These are phyloP conservation scores for Cuniculus paca DNA, from an alignment of 2,797 vertebrate genomes.

Conservation along the genomic window DNA sequence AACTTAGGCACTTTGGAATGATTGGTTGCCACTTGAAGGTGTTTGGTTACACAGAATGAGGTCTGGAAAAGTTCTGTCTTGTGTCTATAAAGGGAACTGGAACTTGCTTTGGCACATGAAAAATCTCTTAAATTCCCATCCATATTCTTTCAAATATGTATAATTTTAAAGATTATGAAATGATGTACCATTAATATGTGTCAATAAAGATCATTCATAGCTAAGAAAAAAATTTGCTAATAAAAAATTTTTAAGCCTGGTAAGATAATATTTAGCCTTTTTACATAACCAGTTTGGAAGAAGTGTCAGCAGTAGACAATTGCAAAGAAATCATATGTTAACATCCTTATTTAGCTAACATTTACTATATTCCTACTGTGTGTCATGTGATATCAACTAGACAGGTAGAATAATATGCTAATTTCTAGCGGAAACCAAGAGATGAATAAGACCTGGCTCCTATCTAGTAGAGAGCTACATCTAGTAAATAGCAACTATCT, in stretches of 20 bases:
- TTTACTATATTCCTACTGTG: constrained; percentile 29
- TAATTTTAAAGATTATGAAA: not conserved
- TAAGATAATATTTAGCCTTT: constrained; percentile 29
- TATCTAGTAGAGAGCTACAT: not conserved
- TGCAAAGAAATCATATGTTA: constrained; percentile 55
- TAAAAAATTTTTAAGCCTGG: not conserved
- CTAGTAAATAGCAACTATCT: constrained; percentile 47
- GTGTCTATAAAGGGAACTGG: constrained; percentile 52
- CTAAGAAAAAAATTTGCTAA: constrained; percentile 53
- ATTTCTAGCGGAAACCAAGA: constrained; percentile 49
- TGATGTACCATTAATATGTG: not conserved
- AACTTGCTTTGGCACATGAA: not conserved
- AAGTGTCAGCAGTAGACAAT: constrained; percentile 32
- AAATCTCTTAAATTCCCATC: constrained; percentile 54
- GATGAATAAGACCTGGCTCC: constrained; percentile 38
- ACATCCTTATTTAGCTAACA: constrained; percentile 28
- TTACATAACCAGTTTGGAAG: constrained; percentile 58
- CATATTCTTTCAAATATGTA: constrained; percentile 33
- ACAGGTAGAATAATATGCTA: constrained; percentile 21
- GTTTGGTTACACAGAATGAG: constrained; percentile 72
- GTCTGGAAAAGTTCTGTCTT: constrained; percentile 57
- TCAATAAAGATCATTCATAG: constrained; percentile 1
- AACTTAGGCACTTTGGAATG: constrained; percentile 69
- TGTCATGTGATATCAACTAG: not conserved
- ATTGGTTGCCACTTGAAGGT: constrained; percentile 67